Evolutionary conservation across 2,888 invertebrate genomes (phyloP).

Genomic region (Ectobius pallidus): DNA sequence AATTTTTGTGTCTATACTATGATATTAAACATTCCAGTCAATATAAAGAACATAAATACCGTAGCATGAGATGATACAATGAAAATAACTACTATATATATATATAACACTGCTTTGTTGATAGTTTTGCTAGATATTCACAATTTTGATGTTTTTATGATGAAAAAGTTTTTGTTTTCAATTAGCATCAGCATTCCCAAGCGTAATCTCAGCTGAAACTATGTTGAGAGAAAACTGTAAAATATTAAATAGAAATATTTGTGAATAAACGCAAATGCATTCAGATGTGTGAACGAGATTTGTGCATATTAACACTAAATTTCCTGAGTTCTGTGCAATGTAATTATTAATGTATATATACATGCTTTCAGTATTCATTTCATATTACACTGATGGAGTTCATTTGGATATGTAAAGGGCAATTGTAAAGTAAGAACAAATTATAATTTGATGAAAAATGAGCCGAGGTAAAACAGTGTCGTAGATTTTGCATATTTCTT

Average conservation of each 20-base stretch:
- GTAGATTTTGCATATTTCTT: too few species aligned
- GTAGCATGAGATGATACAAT: background rate
- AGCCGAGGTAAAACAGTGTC: too few species aligned
- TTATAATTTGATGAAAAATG: too few species aligned
- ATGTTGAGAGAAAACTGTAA: background rate
- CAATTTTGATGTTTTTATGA: constrained; percentile 10
- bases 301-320: background rate
- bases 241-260: constrained; percentile 1
- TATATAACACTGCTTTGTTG: constrained; percentile 3
- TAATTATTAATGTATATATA: too few species aligned
- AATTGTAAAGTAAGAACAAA: too few species aligned
- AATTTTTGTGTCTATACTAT: constrained; percentile 10
- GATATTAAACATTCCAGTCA: background rate
- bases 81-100: too few species aligned
- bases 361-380: too few species aligned
- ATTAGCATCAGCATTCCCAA: background rate
- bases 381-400: too few species aligned
- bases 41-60: background rate
- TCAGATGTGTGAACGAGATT: background rate
- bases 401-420: too few species aligned
- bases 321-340: too few species aligned
- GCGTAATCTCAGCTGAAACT: background rate
- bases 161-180: background rate
- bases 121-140: constrained; percentile 19
- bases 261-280: background rate